Evolutionary conservation across 2,113 vertebrate genomes (phyloP).

Genomic region (Nothocercus julius): DNA sequence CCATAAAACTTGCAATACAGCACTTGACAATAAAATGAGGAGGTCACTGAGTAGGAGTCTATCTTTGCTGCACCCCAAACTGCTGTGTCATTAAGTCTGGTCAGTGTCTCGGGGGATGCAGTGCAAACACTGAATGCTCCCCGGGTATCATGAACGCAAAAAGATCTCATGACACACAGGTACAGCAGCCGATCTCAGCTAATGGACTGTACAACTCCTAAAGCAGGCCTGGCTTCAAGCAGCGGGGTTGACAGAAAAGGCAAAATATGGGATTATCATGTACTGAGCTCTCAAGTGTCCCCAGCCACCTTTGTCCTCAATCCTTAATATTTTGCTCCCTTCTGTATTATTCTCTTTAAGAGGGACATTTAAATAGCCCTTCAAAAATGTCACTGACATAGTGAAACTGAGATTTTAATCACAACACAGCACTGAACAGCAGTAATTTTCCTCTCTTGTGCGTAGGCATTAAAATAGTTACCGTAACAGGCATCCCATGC

Average conservation of each 20-base stretch:
- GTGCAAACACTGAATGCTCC: accelerated
- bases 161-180: neutral
- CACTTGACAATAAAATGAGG: neutral
- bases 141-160: too few relatives aligned
- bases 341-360: neutral
- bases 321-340: neutral
- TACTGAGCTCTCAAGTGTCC: neutral
- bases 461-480: neutral
- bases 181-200: neutral
- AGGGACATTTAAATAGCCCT: neutral
- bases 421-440: neutral
- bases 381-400: neutral
- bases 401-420: neutral
- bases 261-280: neutral
- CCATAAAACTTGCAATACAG: neutral
- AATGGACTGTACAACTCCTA: neutral
- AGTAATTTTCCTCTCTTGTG: neutral
- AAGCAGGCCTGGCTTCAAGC: neutral
- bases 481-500: neutral
- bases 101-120: accelerated
- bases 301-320: neutral
- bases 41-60: neutral
- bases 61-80: neutral
- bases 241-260: neutral
- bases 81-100: neutral